Evolutionary conservation across 2,797 vertebrate species (phyloP), one percentile per base, ranked within the genome.

Genomic region (Lacerta agilis): DNA sequence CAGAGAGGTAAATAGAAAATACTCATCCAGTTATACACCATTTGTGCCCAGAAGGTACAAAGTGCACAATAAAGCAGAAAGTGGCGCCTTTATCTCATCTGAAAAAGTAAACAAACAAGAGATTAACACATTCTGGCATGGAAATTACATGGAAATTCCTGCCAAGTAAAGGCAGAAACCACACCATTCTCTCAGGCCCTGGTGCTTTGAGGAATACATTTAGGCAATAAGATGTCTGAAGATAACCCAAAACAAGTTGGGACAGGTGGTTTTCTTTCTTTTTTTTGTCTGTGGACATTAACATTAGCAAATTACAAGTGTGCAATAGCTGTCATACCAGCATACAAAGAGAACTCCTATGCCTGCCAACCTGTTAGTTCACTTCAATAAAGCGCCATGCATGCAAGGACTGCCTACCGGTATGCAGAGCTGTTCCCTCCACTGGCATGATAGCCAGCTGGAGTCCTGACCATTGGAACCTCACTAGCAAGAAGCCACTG

Each of bases 211-310:
- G 55, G 75, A 77, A 20, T 83, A 33, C 83, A 87, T 29, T 10
- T 77, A n/a, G 58, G 58, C 58, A 83, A 69, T 69, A 67, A 71
- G 36, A 64, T 43, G 29, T 69, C 66, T 41, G 33, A n/a, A 89
- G 86, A 36, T 27, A 88, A 66, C 11, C 49, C 33, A 83, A 91
- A 91, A 82, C 9, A 78, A 90, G 71, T 33, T 87, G 79, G 43
- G 8, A 80, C 2, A 29, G 58, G 33, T 71, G 79, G 38, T 58
- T 83, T 64, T 66, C 5, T 43, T 29, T 78, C 10, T 38, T 6
- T 83, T 83, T 6, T 83, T 0, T 83, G 27, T 45, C 45, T 69
- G 18, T 49, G 72, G 36, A 17, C 4, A 17, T 71, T 82, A 77
- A 82, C 25, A 36, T 55, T 55, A 55, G 3, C 1, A 36, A n/a